Evolutionary conservation across 1,140 invertebrate species (phyloP).

Genomic region (Pinna nobilis): DNA sequence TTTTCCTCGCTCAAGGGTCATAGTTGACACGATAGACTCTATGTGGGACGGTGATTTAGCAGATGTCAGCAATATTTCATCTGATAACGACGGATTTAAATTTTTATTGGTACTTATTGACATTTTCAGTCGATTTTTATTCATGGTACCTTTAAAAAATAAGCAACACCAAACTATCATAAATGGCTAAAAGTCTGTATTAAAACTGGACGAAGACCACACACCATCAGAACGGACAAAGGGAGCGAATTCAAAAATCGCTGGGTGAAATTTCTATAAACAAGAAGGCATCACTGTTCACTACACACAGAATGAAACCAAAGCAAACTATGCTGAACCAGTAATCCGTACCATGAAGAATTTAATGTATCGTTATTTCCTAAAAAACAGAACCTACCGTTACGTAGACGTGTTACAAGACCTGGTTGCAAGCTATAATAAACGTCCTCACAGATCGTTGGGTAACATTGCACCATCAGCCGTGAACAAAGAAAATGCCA

Average conservation of each 20-base stretch:
- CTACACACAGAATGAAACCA: conserved; percentile 13
- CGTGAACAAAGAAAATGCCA: conserved; percentile 21
- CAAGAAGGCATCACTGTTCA: background rate
- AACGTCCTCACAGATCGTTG: conserved; percentile 25
- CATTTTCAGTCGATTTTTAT: conserved; percentile 19
- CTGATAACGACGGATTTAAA: background rate
- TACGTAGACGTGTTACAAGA: conserved; percentile 20
- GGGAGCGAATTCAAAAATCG: conserved; percentile 4
- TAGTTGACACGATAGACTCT: background rate
- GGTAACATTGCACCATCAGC: background rate
- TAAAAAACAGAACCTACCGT: conserved; percentile 24
- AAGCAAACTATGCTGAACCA: conserved; percentile 13
- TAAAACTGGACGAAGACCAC: background rate
- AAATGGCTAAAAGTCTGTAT: conserved; percentile 7
- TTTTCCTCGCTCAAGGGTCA: conserved; percentile 2
- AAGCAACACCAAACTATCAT: conserved; percentile 18
- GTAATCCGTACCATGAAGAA: conserved; percentile 32
- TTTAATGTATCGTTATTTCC: conserved; percentile 20
- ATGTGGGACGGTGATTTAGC: conserved; percentile 23
- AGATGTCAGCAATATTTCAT: background rate
- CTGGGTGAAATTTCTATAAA: conserved; percentile 14
- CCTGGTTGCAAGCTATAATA: conserved; percentile 22
- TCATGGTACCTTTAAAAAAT: conserved; percentile 1
- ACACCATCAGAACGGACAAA: background rate
- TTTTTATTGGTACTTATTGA: conserved; percentile 18